These are phyloP conservation scores for Aphidius colemani DNA, from an alignment of 2,888 invertebrate genomes.

Conservation along the genomic window DNA sequence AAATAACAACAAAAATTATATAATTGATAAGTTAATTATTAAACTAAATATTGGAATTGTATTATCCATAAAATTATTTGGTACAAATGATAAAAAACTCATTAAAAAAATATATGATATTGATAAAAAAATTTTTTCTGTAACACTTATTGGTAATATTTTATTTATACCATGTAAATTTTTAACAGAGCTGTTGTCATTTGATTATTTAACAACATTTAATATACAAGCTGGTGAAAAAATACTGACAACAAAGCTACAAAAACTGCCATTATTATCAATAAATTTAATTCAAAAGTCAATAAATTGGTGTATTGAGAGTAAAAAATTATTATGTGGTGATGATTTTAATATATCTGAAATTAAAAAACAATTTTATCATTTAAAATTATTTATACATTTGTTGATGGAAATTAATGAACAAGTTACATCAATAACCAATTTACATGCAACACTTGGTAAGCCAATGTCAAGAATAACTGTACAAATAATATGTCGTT, in stretches of 20 bases:
- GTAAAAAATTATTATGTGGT: slow-evolving; percentile 64
- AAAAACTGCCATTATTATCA: slow-evolving; percentile 41
- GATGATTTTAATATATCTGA: slow-evolving; percentile 43
- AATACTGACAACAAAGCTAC: slow-evolving; percentile 42
- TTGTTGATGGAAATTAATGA: slow-evolving; percentile 61
- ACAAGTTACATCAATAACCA: slow-evolving; percentile 67
- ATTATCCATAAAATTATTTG: slow-evolving; percentile 74
- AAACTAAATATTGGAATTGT: slow-evolving; percentile 73
- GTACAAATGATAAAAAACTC: slow-evolving; percentile 76
- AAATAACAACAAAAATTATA: slow-evolving; percentile 43
- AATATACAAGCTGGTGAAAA: slow-evolving; percentile 50
- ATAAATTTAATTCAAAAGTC: slow-evolving; percentile 65
- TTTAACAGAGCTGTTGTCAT: slow-evolving; percentile 68
- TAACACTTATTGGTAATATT: slow-evolving; percentile 78
- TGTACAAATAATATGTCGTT: slow-evolving; percentile 76
- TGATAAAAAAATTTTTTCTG: slow-evolving; percentile 79
- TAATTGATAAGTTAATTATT: slow-evolving; percentile 64
- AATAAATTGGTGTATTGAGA: slow-evolving; percentile 51
- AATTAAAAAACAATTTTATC: slow-evolving; percentile 55
- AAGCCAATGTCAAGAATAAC: slow-evolving; percentile 79
- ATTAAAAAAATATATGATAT: slow-evolving; percentile 75
- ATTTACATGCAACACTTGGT: slow-evolving; percentile 71
- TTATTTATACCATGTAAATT: slow-evolving; percentile 88
- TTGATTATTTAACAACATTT: slow-evolving; percentile 52
- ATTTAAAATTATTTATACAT: slow-evolving; percentile 64